Base-by-base conservation (phyloP, 2,888 invertebrate genomes). In the Rhagium mordax region DNA sequence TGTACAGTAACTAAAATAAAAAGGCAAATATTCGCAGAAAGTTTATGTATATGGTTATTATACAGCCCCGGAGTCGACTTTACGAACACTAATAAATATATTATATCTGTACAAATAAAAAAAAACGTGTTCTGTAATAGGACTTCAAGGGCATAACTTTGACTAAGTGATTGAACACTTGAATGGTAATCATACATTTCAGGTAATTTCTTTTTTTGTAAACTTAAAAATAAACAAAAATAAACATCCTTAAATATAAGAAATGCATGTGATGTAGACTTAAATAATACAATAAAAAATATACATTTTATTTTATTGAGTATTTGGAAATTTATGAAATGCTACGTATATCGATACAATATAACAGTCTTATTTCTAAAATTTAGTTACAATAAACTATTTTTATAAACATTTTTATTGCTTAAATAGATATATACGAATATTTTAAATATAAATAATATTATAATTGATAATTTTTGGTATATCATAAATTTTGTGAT, bases 41-140 rank as follows among this genome's bases (percentile, higher is more conserved):
- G 78, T 82, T 82, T 86, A 86, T 86, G 81, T 86, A 87, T 87
- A 87, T 86, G 86, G 87, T 87, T 87, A 87, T 87, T 84, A 84
- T 87, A 87, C 87, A 87, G 70, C 78, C 78, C 68, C 51, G 20
- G 48, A 24, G 69, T 65, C 75, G 70, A 72, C 69, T 65, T 71
- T 71, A 76, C 33, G 71, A 74, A 73, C 77, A 80, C 78, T 78
- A 82, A 83, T 84, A 85, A 84, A 85, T 83, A 86, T 84, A 83
- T 79, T 80, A 80, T 81, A 82, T 84, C 84, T 86, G 84, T 86
- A 85, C 85, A 85, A 78, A 79, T 81, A 51, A 51, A 74, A 77
- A 76, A 72, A 77, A 72, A 75, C 62, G 74, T 75, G 74, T 75
- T 77, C 75, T 51, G 61, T 72, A 53, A 74, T 71, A 13, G 70